Evolutionary conservation across 2,888 invertebrate genomes (phyloP).

Genomic region (Rotaria magnacalcarata): DNA sequence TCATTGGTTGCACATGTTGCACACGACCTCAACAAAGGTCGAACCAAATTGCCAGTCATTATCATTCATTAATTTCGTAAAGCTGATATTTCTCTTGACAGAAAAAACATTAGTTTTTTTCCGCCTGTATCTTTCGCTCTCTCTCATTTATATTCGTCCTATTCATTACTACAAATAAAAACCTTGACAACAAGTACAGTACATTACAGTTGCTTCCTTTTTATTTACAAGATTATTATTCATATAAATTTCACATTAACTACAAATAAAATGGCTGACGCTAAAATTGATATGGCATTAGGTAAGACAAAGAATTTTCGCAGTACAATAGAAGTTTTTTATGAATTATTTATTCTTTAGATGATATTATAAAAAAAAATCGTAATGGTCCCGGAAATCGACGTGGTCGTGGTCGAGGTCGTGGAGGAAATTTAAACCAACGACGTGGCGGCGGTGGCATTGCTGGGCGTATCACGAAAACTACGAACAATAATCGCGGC

Average conservation of each 20-base stretch:
- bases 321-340: neutral
- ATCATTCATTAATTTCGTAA: neutral
- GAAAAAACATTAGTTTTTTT: neutral
- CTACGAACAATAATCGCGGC: neutral
- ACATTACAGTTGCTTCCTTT: neutral
- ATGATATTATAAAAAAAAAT: neutral
- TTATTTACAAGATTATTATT: neutral
- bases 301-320: neutral
- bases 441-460: neutral
- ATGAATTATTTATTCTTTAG: neutral
- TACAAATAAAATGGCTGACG: neutral
- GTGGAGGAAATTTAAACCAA: neutral
- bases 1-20: neutral
- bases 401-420: neutral
- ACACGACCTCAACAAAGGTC: neutral
- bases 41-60: neutral
- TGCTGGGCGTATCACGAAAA: neutral
- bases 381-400: neutral
- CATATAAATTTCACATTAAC: neutral
- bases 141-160: neutral
- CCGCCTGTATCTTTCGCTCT: neutral
- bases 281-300: neutral
- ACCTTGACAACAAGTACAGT: neutral
- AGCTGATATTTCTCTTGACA: neutral
- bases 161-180: neutral